Evolutionary conservation across 2,888 invertebrate genomes (phyloP).

Genomic region (Cephonodes hylas): DNA sequence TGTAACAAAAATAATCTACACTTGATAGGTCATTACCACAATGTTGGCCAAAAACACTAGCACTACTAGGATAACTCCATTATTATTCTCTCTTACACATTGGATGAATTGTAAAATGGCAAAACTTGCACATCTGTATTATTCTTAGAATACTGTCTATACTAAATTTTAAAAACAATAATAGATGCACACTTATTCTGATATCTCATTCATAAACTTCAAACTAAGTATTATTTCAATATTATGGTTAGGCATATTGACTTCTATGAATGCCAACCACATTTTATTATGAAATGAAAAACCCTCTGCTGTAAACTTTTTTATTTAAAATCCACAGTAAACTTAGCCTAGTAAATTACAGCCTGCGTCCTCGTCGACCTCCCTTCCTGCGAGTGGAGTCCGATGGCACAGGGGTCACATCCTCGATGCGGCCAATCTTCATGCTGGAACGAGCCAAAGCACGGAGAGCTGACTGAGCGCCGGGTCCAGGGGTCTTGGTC

Average conservation of each 20-base stretch:
- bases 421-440: slow-evolving; percentile 99
- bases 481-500: slow-evolving; percentile 99
- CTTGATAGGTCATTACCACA: too few relatives aligned
- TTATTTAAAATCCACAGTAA: slow-evolving; percentile 71
- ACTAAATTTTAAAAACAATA: too few relatives aligned
- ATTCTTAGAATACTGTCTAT: too few relatives aligned
- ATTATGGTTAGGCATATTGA: background rate
- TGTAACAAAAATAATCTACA: too few relatives aligned
- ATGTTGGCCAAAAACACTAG: too few relatives aligned
- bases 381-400: slow-evolving; percentile 99
- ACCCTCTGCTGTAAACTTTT: slow-evolving; percentile 62
- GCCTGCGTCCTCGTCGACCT: slow-evolving; percentile 99
- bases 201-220: too few relatives aligned
- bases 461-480: slow-evolving; percentile 98
- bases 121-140: background rate
- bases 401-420: slow-evolving; percentile 99
- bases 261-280: too few relatives aligned
- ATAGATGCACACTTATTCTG: too few relatives aligned
- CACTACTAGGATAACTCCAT: too few relatives aligned
- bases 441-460: slow-evolving; percentile 99
- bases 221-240: too few relatives aligned
- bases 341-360: slow-evolving; percentile 86
- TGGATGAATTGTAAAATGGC: too few relatives aligned
- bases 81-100: too few relatives aligned
- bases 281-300: background rate